Conservation (phyloP, 2,888 invertebrate genomes). For the Eupithecia pulchellata region DNA sequence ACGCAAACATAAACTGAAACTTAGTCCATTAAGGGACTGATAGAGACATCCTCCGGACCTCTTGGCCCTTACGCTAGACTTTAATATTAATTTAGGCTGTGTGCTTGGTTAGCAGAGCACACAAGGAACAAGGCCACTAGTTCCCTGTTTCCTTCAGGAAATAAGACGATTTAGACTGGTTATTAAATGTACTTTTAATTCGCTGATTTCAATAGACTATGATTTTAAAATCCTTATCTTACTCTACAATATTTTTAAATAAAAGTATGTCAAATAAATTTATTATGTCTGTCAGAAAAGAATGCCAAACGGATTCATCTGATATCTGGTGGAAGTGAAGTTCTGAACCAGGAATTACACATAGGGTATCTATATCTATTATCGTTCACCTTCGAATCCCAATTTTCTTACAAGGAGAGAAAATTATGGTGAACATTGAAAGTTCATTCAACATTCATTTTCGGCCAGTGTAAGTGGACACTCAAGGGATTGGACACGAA, state of each 20-base stretch:
- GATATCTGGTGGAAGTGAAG: too few relatives aligned
- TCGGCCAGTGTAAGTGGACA: slow-evolving; percentile 39
- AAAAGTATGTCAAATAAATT: too few relatives aligned
- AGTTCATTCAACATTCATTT: slow-evolving; percentile 49
- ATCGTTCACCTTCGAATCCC: background rate
- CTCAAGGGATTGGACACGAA: background rate
- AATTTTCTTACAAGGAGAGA: background rate
- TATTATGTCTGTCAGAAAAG: too few relatives aligned
- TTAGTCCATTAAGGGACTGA: slow-evolving; percentile 39
- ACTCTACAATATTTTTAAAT: too few relatives aligned
- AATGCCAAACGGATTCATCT: too few relatives aligned
- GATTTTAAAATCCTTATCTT: too few relatives aligned
- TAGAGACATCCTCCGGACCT: slow-evolving; percentile 33
- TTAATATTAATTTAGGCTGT: slow-evolving; percentile 9
- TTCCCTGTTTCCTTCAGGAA: too few relatives aligned
- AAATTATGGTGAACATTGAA: slow-evolving; percentile 17
- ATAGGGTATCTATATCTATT: too few relatives aligned
- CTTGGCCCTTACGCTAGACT: slow-evolving; percentile 5
- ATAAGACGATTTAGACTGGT: background rate
- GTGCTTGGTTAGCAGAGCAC: background rate
- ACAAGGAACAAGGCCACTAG: background rate
- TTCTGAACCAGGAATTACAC: too few relatives aligned
- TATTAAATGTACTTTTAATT: too few relatives aligned
- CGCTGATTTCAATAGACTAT: too few relatives aligned
- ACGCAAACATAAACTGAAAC: slow-evolving; percentile 35